Evolutionary conservation across 2,888 invertebrate species (phyloP).

Genomic region (Spicauda simplicius): DNA sequence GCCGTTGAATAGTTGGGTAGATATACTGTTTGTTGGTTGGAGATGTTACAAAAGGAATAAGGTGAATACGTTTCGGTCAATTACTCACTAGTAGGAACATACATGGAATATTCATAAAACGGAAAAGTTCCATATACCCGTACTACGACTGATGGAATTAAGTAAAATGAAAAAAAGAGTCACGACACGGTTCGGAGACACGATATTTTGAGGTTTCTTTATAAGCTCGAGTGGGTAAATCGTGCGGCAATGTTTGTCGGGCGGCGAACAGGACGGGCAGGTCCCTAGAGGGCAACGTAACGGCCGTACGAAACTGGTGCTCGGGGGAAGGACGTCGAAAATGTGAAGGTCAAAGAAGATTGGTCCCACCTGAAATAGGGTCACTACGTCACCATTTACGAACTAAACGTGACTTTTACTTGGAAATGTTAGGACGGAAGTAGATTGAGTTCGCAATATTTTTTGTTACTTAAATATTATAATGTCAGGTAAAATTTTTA

Average conservation of each 20-base stretch:
- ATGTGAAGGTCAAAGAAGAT: conserved; percentile 77
- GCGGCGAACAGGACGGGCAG: conserved; percentile 56
- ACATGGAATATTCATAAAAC: too few relatives aligned
- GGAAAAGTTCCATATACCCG: background rate
- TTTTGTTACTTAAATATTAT: background rate
- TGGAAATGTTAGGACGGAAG: conserved; percentile 39
- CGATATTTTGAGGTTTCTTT: conserved; percentile 49
- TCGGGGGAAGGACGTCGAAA: conserved; percentile 65
- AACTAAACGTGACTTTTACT: conserved; percentile 71
- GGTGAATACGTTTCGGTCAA: too few relatives aligned
- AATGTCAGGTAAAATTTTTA: background rate
- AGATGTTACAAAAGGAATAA: too few relatives aligned
- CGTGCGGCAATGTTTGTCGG: conserved; percentile 67
- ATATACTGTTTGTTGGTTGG: too few relatives aligned
- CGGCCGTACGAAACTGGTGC: conserved; percentile 67
- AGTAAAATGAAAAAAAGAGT: background rate
- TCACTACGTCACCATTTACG: conserved; percentile 71
- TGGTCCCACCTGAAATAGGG: conserved; percentile 74
- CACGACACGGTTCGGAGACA: conserved; percentile 11
- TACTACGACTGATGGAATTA: background rate
- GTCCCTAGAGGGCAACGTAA: conserved; percentile 65
- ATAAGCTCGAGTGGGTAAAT: conserved; percentile 62
- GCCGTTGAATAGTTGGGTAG: too few relatives aligned
- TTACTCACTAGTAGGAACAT: too few relatives aligned
- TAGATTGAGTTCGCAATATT: conserved; percentile 1